Conservation (phyloP, 2,888 invertebrate species). For the Horisme vitalbata region DNA sequence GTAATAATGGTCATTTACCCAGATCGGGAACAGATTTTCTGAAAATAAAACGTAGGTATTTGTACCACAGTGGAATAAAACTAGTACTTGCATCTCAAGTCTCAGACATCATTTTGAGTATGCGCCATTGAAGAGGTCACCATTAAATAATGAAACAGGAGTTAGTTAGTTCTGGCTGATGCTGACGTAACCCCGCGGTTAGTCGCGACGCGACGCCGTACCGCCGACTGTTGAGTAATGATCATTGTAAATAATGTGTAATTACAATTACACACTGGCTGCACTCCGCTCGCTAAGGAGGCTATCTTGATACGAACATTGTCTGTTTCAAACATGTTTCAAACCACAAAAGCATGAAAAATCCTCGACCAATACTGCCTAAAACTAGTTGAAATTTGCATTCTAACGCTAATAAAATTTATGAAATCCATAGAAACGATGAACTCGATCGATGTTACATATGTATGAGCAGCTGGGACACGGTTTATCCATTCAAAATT, state of each 20-base stretch:
- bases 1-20: too few relatives aligned
- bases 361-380: conserved; percentile 8
- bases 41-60: too few relatives aligned
- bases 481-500: conserved; percentile 26
- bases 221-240: conserved; percentile 54
- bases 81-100: too few relatives aligned
- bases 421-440: conserved; percentile 22
- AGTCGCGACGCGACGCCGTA: conserved; percentile 35
- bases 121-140: too few relatives aligned
- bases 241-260: conserved; percentile 54
- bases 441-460: conserved; percentile 22
- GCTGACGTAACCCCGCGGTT: conserved; percentile 49
- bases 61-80: too few relatives aligned
- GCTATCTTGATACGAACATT: conserved; percentile 29
- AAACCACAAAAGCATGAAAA: conserved; percentile 5
- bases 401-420: conserved; percentile 28
- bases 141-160: conserved; percentile 30
- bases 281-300: conserved; percentile 38
- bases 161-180: conserved; percentile 31
- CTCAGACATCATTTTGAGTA: too few relatives aligned
- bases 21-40: too few relatives aligned
- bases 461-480: conserved; percentile 27
- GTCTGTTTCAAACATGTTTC: conserved; percentile 13
- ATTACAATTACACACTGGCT: conserved; percentile 39
- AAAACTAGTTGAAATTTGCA: conserved; percentile 30